These are phyloP conservation scores for Notarius quadriscutis DNA, from an alignment of 2,113 vertebrate genomes.

Conservation along the genomic window DNA sequence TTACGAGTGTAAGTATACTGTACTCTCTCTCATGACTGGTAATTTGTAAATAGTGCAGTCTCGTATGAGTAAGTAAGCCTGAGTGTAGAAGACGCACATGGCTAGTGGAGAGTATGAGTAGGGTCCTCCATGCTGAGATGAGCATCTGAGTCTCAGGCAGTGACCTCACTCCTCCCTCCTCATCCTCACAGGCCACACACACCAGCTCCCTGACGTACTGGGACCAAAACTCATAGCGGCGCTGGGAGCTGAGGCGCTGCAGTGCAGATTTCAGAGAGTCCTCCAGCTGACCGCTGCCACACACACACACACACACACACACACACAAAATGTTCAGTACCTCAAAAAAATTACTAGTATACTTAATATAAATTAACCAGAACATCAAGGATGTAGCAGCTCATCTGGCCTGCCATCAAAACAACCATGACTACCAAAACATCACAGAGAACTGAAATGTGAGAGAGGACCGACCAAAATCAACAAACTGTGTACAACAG, in stretches of 20 bases:
- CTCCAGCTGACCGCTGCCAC: constrained; percentile 87
- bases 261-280: constrained; percentile 86
- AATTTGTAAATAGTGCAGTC: neutral
- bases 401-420: too few species aligned
- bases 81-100: constrained; percentile 75
- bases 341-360: neutral
- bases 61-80: neutral
- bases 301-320: constrained; percentile 4
- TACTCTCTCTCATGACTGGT: neutral
- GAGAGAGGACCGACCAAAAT: too few species aligned
- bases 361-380: neutral
- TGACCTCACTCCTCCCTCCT: constrained; percentile 79
- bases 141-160: constrained; percentile 88
- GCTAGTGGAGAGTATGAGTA: constrained; percentile 89
- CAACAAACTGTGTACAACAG: too few species aligned
- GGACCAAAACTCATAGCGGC: constrained; percentile 94
- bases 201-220: constrained; percentile 88
- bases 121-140: constrained; percentile 91
- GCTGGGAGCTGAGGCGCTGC: constrained; percentile 83
- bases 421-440: too few species aligned
- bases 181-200: constrained; percentile 79
- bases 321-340: neutral
- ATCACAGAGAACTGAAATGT: too few species aligned
- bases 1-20: too few species aligned
- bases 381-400: too few species aligned